Percentiles rank a stretch among this genome's conserved stretches.
Conservation (phyloP, 2,113 vertebrate genomes). For the Indri indri region DNA sequence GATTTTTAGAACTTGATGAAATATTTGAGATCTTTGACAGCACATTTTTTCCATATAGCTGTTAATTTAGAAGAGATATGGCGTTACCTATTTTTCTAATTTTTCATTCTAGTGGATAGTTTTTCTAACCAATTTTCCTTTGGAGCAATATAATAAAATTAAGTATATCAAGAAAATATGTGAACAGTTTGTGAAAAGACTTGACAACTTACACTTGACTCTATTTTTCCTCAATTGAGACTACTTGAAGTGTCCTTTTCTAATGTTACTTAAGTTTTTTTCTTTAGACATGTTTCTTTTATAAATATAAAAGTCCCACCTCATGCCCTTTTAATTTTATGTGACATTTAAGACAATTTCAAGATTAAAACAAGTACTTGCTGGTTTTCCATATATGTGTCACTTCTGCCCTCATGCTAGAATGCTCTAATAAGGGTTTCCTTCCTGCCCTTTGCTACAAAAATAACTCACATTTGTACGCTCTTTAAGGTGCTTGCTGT, state of each 20-base stretch:
- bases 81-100: background rate
- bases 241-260: background rate
- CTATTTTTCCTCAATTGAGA: background rate
- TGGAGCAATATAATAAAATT: background rate
- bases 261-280: background rate
- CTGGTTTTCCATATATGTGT: background rate
- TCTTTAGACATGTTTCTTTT: background rate
- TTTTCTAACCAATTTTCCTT: background rate
- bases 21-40: background rate
- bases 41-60: background rate
- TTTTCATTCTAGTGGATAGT: background rate
- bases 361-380: background rate
- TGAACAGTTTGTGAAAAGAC: background rate
- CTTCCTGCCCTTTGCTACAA: background rate
- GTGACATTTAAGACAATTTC: background rate
- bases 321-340: background rate
- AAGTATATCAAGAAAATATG: background rate
- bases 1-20: background rate
- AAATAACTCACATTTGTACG: background rate
- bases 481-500: background rate
- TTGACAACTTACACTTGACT: background rate
- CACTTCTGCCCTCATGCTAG: background rate
- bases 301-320: background rate
- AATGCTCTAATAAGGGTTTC: background rate
- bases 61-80: background rate